These are phyloP conservation scores for Penelope pileata DNA, from an alignment of 2,113 vertebrate genomes.

Conservation along the genomic window DNA sequence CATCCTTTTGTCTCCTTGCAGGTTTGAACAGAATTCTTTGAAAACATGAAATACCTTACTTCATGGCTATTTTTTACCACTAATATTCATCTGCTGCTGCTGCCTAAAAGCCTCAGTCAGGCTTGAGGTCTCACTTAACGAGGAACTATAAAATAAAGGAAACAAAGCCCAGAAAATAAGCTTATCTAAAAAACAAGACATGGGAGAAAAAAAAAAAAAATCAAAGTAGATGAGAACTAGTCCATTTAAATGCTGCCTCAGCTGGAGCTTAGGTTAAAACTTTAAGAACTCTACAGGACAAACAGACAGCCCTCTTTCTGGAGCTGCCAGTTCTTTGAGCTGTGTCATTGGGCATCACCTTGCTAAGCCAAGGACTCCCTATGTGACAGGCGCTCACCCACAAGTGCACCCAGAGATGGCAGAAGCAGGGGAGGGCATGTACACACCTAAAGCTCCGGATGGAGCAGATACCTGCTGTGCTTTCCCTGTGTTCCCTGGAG, in stretches of 20 bases:
- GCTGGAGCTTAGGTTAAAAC: neutral
- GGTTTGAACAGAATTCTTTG: neutral
- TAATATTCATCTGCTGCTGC: neutral
- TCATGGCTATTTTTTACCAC: neutral
- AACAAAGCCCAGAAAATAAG: neutral
- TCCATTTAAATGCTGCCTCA: neutral
- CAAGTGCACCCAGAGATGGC: accelerated
- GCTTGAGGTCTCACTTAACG: neutral
- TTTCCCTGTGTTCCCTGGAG: neutral
- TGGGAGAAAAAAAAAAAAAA: neutral
- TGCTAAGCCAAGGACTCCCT: neutral
- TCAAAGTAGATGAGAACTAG: neutral
- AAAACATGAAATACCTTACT: neutral
- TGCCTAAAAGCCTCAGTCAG: neutral
- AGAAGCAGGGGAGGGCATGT: neutral
- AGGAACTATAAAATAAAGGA: neutral
- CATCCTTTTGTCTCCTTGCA: neutral
- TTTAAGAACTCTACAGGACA: neutral
- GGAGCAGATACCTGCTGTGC: neutral
- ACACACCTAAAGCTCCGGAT: neutral
- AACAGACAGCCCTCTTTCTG: neutral
- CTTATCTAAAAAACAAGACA: neutral
- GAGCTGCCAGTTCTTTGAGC: neutral
- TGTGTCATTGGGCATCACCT: neutral
- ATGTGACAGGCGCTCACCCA: neutral